Evolutionary conservation across 2,797 vertebrate genomes (phyloP), one percentile per base, ranked within the genome.

Genomic region (Falco novaeseelandiae): DNA sequence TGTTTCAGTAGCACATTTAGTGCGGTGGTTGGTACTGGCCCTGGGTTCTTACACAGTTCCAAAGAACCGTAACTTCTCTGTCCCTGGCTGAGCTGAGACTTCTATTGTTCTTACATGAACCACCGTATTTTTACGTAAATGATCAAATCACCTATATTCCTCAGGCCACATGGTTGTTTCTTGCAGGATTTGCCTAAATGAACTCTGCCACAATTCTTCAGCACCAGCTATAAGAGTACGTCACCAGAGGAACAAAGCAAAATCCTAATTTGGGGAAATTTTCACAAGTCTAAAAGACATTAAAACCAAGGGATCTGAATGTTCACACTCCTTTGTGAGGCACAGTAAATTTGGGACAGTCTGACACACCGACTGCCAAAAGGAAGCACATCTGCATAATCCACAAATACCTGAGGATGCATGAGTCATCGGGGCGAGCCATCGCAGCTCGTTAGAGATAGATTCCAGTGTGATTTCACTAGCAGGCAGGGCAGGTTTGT

Each of bases 41-140:
- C 46, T 10, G 21, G 5, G 6, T 32, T 73, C 76, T 55, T 36
- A 52, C 23, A 52, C 14, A 13, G 26, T 12, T 40, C 13, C 29
- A 67, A 36, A 55, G 52, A 79, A 46, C 10, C 13, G 17, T 4
- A 46, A 46, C 23, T 86, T 30, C 42, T 62, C n/a, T 34, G 51
- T n/a, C 25, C n/a, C 40, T 0, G 0, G 2, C 51, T 46, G 18
- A 42, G 40, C 42, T 12, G 22, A 82, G 32, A 30, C 4, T 83
- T 69, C 29, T 13, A 19, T 69, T 72, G 8, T 42, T 87, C 48
- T 72, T 58, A 32, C 0, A 2, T 29, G 80, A 79, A 72, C 2
- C 10, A 46, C n/a, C 0, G 0, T 11, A 27, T 16, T 65, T 73
- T 76, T n/a, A 83, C 26, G 8, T 57, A 74, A 78, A 84, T 29